Base-by-base conservation (phyloP, 2,113 vertebrate species). In the Pangasianodon gigas region DNA sequence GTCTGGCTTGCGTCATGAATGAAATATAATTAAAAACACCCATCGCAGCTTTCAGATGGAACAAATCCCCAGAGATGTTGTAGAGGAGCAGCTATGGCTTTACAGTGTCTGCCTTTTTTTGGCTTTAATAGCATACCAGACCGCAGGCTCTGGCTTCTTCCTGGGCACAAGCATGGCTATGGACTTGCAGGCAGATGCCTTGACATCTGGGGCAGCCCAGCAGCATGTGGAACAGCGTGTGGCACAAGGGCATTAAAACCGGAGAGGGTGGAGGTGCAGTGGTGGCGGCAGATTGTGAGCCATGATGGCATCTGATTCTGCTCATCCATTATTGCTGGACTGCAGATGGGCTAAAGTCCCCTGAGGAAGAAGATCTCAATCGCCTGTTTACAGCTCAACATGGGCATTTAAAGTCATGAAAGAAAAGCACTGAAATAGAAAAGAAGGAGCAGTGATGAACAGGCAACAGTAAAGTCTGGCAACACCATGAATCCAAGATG, bases 231-330 rank as follows among this genome's bases (percentile, higher is more conserved):
- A 71, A 69, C 62, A 56, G 88, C 18, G 67, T 87, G 69, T 71
- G 84, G 84, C 90, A 90, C 83, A 90, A 58, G 86, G 82, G 67
- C 85, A 88, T 84, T 88, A 91, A 88, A 87, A 65, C 83, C 18
- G 80, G 77, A 52, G 74, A 87, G 87, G 52, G 62, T 32, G 24
- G 19, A 65, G 0, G 85, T 32, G 85, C 84, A 74, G 52, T 29
- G 88, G 60, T 89, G 90, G 84, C 77, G 92, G 92, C 94, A 95
- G 94, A 94, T 93, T 94, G 93, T 84, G 41, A 91, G 90, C 90
- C 92, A 81, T 88, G 89, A 93, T 93, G 93, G 91, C 84, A 92
- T 92, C 89, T 79, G 92, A 93, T 92, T 91, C 92, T 90, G 88
- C 92, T 92, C 92, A 93, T 90, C 89, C 90, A 90, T 94, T 92